phyloP scores from a whole-genome alignment of 2,113 vertebrate genomes.

The human region GRCh38 chr12:106501-107000 shows the following conservation, averaged over 20 bases:
- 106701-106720: not conserved
- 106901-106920: not conserved
- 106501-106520: not conserved
- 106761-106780: not conserved
- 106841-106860: not conserved
- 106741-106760: not conserved
- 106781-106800: not conserved
- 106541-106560: slow-evolving; percentile 32
- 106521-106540: not conserved
- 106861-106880: slow-evolving; percentile 32
- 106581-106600: not conserved
- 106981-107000: not conserved
- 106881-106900: not conserved
- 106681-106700: not conserved
- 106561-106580: not conserved
- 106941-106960: not conserved
- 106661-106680: not conserved
- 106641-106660: not conserved
- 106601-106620: not conserved
- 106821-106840: not conserved
- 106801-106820: slow-evolving; percentile 1
- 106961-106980: not conserved
- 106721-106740: not conserved
- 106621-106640: not conserved
- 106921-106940: not conserved